A percentile compares a stretch with the other conserved stretches of the same genome.
Evolutionary conservation across 2,888 invertebrate genomes (phyloP).

Genomic region (Scaptomyza tumidula): DNA sequence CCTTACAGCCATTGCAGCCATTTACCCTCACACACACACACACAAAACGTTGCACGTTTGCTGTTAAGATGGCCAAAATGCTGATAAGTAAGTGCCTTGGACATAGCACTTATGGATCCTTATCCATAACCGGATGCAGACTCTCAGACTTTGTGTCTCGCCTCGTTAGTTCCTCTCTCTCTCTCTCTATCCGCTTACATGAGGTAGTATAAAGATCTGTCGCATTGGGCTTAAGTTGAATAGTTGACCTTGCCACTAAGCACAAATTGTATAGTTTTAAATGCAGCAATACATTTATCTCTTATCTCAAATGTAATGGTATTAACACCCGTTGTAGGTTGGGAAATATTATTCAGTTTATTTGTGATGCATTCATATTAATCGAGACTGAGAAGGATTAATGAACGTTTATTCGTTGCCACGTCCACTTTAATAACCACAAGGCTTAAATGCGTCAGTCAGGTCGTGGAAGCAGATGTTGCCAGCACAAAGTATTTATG

Average conservation of each 20-base stretch:
- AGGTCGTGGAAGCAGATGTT: conserved; percentile 53
- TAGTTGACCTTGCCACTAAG: not conserved
- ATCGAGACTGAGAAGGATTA: conserved; percentile 4
- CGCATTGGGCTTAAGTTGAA: not conserved
- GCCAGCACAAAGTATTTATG: conserved; percentile 28
- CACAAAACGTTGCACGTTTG: not conserved
- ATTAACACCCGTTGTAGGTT: no score
- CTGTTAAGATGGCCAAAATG: conserved; percentile 53
- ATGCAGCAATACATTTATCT: not conserved
- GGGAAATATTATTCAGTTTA: no score
- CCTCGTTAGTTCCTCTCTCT: not conserved
- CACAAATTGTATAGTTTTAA: not conserved
- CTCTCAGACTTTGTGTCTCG: conserved; percentile 2
- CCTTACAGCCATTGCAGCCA: not conserved
- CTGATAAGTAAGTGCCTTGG: conserved; percentile 45
- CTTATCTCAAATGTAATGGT: not conserved
- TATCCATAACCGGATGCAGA: conserved; percentile 6
- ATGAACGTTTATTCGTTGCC: conserved; percentile 21
- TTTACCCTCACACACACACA: no score
- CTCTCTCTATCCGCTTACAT: not conserved
- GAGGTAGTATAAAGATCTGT: not conserved
- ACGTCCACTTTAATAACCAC: conserved; percentile 40
- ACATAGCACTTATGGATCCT: conserved; percentile 14
- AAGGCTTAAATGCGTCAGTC: conserved; percentile 24
- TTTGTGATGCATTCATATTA: no score